Conservation (phyloP, 2,888 invertebrate species). For the Aphodius granarius region DNA sequence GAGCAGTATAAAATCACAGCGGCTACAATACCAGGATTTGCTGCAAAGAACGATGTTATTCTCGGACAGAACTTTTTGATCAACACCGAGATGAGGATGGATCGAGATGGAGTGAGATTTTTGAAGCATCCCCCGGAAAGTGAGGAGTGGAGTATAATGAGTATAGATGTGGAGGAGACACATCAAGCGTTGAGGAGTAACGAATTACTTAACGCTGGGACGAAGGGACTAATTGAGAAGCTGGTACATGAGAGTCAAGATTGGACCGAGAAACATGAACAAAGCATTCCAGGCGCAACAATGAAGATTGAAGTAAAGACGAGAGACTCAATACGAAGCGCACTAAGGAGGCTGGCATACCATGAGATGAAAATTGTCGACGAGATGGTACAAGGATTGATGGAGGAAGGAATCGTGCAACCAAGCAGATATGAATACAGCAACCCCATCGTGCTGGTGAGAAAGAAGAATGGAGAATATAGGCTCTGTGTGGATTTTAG, state of each 20-base stretch:
- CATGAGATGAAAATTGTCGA: neutral
- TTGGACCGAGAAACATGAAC: neutral
- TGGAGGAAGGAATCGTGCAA: constrained; percentile 21
- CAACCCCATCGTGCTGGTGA: constrained; percentile 26
- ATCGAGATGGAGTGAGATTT: no score
- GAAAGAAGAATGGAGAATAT: constrained; percentile 8
- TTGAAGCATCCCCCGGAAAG: neutral
- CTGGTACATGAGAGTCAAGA: neutral
- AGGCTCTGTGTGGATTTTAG: constrained; percentile 14
- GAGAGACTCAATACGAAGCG: neutral
- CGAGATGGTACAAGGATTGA: neutral
- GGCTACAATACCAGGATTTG: neutral
- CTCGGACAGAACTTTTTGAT: neutral
- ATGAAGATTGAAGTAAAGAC: neutral
- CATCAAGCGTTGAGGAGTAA: neutral
- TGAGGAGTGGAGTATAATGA: neutral
- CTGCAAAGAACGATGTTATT: neutral
- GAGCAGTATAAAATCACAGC: neutral
- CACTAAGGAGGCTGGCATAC: no score
- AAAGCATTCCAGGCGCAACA: neutral
- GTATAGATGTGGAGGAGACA: neutral
- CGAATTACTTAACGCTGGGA: neutral
- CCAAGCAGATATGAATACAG: constrained; percentile 26
- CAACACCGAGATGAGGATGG: no score
- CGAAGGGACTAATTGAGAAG: neutral